A percentile compares a stretch with the other conserved stretches of the same genome.
Conservation (phyloP, 2,113 vertebrate species). For the Camelus bactrianus region DNA sequence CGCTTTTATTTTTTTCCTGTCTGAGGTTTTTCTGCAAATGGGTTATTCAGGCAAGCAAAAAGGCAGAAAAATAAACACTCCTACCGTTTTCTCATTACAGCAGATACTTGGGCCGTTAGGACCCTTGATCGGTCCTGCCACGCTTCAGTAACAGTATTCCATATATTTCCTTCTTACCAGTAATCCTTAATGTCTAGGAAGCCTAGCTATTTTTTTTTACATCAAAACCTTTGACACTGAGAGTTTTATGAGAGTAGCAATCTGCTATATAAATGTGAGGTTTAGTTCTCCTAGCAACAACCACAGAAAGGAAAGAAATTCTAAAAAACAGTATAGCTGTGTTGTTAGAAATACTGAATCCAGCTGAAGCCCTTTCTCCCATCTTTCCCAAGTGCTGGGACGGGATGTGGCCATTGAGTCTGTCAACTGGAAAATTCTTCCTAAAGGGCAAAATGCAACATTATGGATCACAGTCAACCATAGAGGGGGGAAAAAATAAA, state of each 20-base stretch:
- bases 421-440: slow-evolving; percentile 85
- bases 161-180: not conserved
- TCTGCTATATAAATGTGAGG: slow-evolving; percentile 1
- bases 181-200: slow-evolving; percentile 49
- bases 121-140: slow-evolving; percentile 8
- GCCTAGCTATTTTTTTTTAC: not conserved
- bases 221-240: slow-evolving; percentile 52
- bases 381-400: slow-evolving; percentile 55
- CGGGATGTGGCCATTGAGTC: slow-evolving; percentile 75
- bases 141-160: slow-evolving; percentile 1
- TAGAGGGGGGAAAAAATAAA: slow-evolving; percentile 64
- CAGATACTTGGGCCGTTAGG: slow-evolving; percentile 59
- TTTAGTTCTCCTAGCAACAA: slow-evolving; percentile 50
- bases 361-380: slow-evolving; percentile 19
- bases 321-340: not conserved
- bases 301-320: slow-evolving; percentile 49
- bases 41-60: slow-evolving; percentile 65
- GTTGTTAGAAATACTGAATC: slow-evolving; percentile 75
- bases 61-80: slow-evolving; percentile 69
- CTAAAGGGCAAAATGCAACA: slow-evolving; percentile 83
- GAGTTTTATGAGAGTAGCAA: slow-evolving; percentile 59
- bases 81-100: slow-evolving; percentile 69
- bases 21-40: slow-evolving; percentile 69
- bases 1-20: slow-evolving; percentile 55
- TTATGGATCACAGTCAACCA: slow-evolving; percentile 80